Base-by-base conservation (phyloP, 1,140 invertebrate species). In the Drosophila ohnishii region DNA sequence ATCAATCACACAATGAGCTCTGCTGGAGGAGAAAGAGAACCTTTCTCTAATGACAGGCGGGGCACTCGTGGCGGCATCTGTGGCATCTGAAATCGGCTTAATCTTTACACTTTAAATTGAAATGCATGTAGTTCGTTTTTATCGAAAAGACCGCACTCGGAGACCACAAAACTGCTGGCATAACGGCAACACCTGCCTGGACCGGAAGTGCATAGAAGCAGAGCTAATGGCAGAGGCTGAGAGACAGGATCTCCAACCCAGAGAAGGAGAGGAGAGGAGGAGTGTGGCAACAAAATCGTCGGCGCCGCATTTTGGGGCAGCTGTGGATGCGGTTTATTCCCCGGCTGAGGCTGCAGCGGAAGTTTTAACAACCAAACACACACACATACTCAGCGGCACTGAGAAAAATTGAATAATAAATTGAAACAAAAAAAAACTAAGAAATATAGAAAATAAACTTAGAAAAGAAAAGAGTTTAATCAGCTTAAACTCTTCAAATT, bases 141-240 rank as follows among this genome's bases (percentile, higher is more conserved):
- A 81, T 81, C 57, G 59, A n/a, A 60, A 25, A 34, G 64, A 70
- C 67, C 67, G 30, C 67, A 70, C 14, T 48, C 13, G 62, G 39
- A 60, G 55, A 61, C 78, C 78, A 61, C 78, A 79, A 71, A 65
- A 48, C 45, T 69, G 59, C 50, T 44, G 50, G 64, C 73, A 82
- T 70, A 75, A 75, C 70, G 80, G 75, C 80, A 70, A 83, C 80
- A 83, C 80, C 80, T 83, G 80, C 71, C 80, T 65, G 53, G 47
- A 82, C 22, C 79, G 80, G 80, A 83, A 83, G 71, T 82, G 60
- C 75, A 75, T 62, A 62, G 65, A 70, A 73, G 34, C 69, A 69
- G 59, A 65, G 62, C 79, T 81, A 78, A 82, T 81, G 67, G 48
- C 30, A 39, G 32, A 30, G 51, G 22, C 22, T 8, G 51, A 56